Evolutionary conservation across 2,888 invertebrate genomes (phyloP).

Genomic region (Enoplolaimus lenunculus): DNA sequence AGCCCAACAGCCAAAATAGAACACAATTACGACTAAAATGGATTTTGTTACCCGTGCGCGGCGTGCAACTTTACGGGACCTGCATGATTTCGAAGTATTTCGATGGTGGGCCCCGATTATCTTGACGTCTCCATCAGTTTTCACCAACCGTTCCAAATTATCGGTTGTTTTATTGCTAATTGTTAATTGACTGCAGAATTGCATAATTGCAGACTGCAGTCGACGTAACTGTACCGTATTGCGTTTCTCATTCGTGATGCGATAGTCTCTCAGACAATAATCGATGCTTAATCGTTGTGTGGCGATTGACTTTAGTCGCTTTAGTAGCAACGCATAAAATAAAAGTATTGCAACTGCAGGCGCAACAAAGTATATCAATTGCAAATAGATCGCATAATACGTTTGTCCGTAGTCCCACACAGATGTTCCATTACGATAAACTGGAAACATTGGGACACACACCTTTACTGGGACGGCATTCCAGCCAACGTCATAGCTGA

Average conservation of each 20-base stretch:
- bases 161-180: not conserved
- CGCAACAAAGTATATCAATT: conserved; percentile 12
- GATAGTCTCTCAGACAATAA: not conserved
- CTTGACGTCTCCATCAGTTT: too few species aligned
- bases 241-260: not conserved
- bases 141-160: not conserved
- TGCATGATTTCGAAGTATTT: too few species aligned
- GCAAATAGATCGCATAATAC: conserved; percentile 13
- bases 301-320: not conserved
- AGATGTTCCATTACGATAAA: not conserved
- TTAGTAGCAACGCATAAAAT: conserved; percentile 17
- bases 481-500: not conserved
- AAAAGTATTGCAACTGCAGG: conserved; percentile 17
- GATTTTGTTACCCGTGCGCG: conserved; percentile 19
- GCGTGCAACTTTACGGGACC: not conserved
- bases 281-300: not conserved
- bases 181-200: not conserved
- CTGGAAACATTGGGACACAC: conserved; percentile 17
- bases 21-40: conserved; percentile 15
- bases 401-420: conserved; percentile 10
- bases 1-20: conserved; percentile 23
- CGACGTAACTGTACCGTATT: not conserved
- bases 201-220: not conserved
- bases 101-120: too few species aligned
- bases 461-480: not conserved